phyloP scores from a whole-genome alignment of 2,113 vertebrate genomes.

The Osmerus eperlanus region DNA sequence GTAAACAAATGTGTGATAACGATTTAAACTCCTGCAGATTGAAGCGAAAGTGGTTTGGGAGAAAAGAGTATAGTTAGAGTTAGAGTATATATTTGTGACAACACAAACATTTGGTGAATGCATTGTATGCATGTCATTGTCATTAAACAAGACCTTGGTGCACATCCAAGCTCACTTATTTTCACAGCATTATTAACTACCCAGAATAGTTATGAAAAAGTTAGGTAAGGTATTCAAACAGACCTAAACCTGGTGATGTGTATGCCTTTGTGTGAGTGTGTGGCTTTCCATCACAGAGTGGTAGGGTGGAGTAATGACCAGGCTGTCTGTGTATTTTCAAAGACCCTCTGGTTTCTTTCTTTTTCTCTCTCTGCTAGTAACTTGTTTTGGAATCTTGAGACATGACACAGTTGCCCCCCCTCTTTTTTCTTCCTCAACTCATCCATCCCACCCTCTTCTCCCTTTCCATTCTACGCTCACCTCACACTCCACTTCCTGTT shows the following conservation, averaged over 20 bases:
- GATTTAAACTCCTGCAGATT: conserved; percentile 50
- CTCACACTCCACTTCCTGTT: conserved; percentile 66
- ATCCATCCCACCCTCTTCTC: conserved; percentile 38
- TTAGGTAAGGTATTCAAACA: too few species aligned
- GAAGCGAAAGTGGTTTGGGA: background rate
- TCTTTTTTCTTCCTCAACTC: conserved; percentile 26
- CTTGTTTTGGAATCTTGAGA: conserved; percentile 50
- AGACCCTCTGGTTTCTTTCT: conserved; percentile 14
- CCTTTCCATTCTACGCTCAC: conserved; percentile 43
- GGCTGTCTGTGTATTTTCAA: conserved; percentile 39
- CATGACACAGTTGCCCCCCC: conserved; percentile 33
- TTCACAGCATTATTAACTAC: too few species aligned
- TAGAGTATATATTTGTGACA: too few species aligned
- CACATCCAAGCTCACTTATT: too few species aligned
- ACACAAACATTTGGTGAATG: too few species aligned
- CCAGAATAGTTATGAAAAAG: too few species aligned
- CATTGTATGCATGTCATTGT: too few species aligned
- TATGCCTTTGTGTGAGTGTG: too few species aligned
- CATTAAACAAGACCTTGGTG: too few species aligned
- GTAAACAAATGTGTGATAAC: conserved; percentile 70
- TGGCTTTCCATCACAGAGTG: conserved; percentile 1
- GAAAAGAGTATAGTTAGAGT: background rate
- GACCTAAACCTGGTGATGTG: too few species aligned
- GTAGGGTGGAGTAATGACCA: conserved; percentile 19
- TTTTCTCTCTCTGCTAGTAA: conserved; percentile 23